These are phyloP conservation scores for Gallinago media DNA, from an alignment of 2,113 vertebrate genomes.

Conservation along the genomic window DNA sequence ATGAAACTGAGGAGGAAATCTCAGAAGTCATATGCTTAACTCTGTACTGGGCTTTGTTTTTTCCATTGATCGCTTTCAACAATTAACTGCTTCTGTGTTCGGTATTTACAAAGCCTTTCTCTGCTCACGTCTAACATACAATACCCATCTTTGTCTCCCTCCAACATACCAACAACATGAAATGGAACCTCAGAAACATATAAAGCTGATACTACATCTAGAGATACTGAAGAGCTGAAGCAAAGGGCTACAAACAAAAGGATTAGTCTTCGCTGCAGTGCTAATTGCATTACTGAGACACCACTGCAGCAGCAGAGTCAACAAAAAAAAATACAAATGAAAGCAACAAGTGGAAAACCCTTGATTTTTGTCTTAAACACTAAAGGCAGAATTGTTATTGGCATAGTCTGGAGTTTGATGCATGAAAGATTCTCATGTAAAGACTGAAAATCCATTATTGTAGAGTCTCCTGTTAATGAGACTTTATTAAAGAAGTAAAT, in stretches of 20 bases:
- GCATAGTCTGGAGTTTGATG: not conserved
- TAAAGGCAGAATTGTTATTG: not conserved
- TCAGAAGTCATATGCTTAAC: not conserved
- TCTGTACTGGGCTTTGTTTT: not conserved
- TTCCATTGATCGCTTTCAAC: not conserved
- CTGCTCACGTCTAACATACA: not conserved
- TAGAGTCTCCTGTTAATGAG: not conserved
- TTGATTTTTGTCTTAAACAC: not conserved
- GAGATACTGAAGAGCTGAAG: not conserved
- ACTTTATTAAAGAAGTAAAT: not conserved
- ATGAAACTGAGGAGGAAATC: not conserved
- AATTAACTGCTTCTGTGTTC: not conserved
- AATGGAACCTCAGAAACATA: not conserved
- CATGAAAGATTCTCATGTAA: not conserved
- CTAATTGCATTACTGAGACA: not conserved
- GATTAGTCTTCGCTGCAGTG: not conserved
- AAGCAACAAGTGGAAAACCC: not conserved
- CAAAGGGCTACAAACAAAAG: constrained; percentile 5
- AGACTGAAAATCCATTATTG: not conserved
- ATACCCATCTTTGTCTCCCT: not conserved
- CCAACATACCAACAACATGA: not conserved
- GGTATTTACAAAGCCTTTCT: not conserved
- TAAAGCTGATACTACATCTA: not conserved
- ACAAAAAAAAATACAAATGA: not conserved
- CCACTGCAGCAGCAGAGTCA: not conserved